Evolutionary conservation across 1,140 invertebrate species (phyloP).

Genomic region (Cydia amplana): DNA sequence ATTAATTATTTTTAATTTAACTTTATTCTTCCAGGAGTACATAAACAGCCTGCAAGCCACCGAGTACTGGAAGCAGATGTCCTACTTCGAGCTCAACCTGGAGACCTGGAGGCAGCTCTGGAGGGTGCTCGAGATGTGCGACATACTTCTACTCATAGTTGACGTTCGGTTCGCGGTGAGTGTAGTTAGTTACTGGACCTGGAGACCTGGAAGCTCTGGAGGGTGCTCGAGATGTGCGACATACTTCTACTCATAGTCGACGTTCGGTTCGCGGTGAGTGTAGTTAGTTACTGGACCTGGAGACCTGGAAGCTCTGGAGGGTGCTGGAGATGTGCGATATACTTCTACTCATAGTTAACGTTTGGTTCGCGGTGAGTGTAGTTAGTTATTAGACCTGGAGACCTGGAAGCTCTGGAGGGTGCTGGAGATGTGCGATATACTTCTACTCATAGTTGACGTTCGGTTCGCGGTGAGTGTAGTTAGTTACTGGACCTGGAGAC

Average conservation of each 20-base stretch:
- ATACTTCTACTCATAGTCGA: constrained; percentile 92
- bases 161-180: constrained; percentile 91
- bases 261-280: constrained; percentile 80
- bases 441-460: constrained; percentile 92
- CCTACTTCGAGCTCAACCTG: constrained; percentile 91
- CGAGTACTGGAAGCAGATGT: constrained; percentile 73
- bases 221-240: constrained; percentile 92
- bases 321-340: constrained; percentile 94
- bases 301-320: too few relatives aligned
- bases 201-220: too few relatives aligned
- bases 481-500: constrained; percentile 90
- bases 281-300: too few relatives aligned
- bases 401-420: constrained; percentile 97
- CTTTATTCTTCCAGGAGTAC: constrained; percentile 70
- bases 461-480: constrained; percentile 85
- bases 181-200: constrained; percentile 37
- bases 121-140: constrained; percentile 95
- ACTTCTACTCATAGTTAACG: constrained; percentile 91
- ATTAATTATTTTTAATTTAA: background rate
- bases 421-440: constrained; percentile 93
- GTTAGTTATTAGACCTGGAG: constrained; percentile 87
- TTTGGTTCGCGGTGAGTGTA: constrained; percentile 87
- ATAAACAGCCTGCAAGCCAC: constrained; percentile 73
- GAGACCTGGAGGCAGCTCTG: constrained; percentile 97
- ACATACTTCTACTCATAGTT: constrained; percentile 90